Evolutionary conservation across 2,113 vertebrate species (phyloP), one percentile per base, ranked within the genome.

Genomic region (Dromiciops gliroides): DNA sequence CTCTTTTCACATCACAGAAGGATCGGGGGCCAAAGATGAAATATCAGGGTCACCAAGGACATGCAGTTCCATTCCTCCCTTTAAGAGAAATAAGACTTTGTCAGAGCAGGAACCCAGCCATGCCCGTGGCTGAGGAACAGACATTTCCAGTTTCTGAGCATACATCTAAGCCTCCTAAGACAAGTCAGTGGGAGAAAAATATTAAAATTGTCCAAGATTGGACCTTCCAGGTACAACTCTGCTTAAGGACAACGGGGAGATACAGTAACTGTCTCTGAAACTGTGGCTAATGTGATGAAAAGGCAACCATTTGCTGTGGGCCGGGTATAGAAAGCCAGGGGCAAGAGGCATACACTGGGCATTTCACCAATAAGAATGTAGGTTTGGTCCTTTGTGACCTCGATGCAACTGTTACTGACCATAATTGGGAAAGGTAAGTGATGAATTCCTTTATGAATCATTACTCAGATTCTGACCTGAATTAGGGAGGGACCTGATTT

Each of bases 371-470:
- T 8, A 25, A 50, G 31, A 88, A 5, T 44, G 44, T 89, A 53
- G 51, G 60, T 37, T 92, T 92, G 52, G 92, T 44, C 60, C 60
- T 48, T 89, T 89, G 8, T 53, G 48, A 96, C 51, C 1, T 23
- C 6, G n/a, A 37, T 48, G 31, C 52, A 50, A 7, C 67, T 88
- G 44, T 56, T 91, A 44, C 50, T 94, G 53, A 37, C 52, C 50
- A 51, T 56, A 50, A 14, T 92, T 47, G 37, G 44, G 89, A 83
- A 91, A 95, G 94, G 97, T 96, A 94, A 96, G 97, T 97, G 83
- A 88, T 91, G 88, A 88, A 51, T 51, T 51, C 53, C n/a, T 89
- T 25, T 48, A 44, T 93, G 83, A 95, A 93, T 67, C 26, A 60
- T 51, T 5, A n/a, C 94, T 28, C n/a, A 23, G 75, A 24, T 12